Conservation (phyloP, 2,888 invertebrate species). For the Polydrusus pterygomalis region DNA sequence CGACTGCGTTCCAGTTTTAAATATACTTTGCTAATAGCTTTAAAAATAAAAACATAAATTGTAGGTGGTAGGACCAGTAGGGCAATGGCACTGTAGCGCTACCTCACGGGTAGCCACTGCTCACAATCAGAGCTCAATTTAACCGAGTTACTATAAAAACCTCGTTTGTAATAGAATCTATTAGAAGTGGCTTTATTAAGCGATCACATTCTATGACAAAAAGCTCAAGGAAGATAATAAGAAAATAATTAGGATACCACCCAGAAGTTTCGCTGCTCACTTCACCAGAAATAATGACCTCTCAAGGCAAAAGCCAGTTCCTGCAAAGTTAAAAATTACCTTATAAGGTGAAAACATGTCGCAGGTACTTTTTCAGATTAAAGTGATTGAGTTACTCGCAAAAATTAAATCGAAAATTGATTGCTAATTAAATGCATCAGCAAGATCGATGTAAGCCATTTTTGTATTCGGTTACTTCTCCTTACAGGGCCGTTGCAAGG, state of each 20-base stretch:
- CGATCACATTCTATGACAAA: neutral
- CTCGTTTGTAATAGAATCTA: neutral
- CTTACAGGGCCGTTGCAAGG: neutral
- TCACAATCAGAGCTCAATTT: too few species aligned
- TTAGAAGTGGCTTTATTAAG: neutral
- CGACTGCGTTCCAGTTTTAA: too few species aligned
- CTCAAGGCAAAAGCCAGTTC: slow-evolving; percentile 38
- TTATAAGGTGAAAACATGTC: slow-evolving; percentile 36
- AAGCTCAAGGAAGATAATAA: neutral
- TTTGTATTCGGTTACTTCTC: slow-evolving; percentile 14
- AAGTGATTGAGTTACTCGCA: slow-evolving; percentile 27
- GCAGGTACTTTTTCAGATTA: slow-evolving; percentile 28
- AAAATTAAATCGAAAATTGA: slow-evolving; percentile 44
- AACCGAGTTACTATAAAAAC: too few species aligned
- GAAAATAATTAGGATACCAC: slow-evolving; percentile 34
- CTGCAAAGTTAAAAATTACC: slow-evolving; percentile 36
- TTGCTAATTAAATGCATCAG: slow-evolving; percentile 38
- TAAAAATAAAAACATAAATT: too few species aligned
- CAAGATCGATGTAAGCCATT: slow-evolving; percentile 22
- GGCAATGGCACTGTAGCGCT: too few species aligned
- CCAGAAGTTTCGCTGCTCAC: slow-evolving; percentile 13
- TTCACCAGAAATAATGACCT: slow-evolving; percentile 29
- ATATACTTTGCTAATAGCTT: too few species aligned
- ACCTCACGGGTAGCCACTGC: too few species aligned
- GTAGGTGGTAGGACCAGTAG: too few species aligned